These are phyloP conservation scores for Pangasius krempfi DNA, from an alignment of 2,797 vertebrate genomes.

Conservation along the genomic window DNA sequence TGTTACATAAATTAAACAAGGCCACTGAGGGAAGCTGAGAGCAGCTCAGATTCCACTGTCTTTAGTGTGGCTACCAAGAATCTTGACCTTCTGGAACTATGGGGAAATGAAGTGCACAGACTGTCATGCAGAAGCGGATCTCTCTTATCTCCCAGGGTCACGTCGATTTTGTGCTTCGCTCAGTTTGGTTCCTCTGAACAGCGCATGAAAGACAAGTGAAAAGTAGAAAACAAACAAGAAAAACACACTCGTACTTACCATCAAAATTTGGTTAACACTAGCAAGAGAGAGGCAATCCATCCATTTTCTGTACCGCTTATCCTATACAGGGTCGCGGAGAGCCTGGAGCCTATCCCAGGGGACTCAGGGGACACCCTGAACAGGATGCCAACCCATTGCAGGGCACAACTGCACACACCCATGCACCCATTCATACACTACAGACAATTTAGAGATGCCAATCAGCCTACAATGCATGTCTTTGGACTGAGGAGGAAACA, in stretches of 20 bases:
- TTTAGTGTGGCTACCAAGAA: conserved; percentile 17
- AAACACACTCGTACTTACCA: neutral
- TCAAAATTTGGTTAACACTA: neutral
- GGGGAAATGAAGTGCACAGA: conserved; percentile 3
- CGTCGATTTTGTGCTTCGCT: neutral
- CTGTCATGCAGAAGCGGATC: conserved; percentile 16
- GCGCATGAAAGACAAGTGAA: neutral
- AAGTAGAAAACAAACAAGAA: neutral
- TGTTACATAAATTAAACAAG: conserved; percentile 71
- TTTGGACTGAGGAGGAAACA: too few species aligned
- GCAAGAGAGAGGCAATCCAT: neutral
- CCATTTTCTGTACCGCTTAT: neutral
- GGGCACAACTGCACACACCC: too few species aligned
- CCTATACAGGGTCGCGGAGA: too few species aligned
- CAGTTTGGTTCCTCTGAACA: conserved; percentile 19
- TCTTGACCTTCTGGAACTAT: conserved; percentile 1
- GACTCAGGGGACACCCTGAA: too few species aligned
- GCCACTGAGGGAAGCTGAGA: conserved; percentile 70
- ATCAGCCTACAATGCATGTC: too few species aligned
- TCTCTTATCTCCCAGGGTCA: neutral
- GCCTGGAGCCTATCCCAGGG: too few species aligned
- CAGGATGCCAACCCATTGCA: too few species aligned
- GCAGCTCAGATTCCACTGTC: conserved; percentile 59
- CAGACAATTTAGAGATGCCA: too few species aligned
- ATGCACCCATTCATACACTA: too few species aligned